Percentiles rank a stretch among this genome's conserved stretches.
These are phyloP conservation scores for Calephelis perditalis DNA, from an alignment of 2,888 invertebrate genomes.

Conservation along the genomic window DNA sequence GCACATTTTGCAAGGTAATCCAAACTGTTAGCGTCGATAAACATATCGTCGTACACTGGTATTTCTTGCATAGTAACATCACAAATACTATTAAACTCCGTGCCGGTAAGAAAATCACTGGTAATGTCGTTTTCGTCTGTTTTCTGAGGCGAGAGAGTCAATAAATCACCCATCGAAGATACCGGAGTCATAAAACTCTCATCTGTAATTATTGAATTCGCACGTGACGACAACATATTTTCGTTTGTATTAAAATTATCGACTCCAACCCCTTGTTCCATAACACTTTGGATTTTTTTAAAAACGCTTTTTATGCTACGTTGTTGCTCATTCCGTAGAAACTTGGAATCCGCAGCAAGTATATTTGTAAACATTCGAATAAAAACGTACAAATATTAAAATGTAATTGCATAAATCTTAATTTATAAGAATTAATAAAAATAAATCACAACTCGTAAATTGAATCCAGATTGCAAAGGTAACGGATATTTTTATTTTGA, in stretches of 20 bases:
- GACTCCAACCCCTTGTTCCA: slow-evolving; percentile 37
- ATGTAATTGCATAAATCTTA: background rate
- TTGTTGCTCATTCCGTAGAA: slow-evolving; percentile 33
- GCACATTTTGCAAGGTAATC: slow-evolving; percentile 74
- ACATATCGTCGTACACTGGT: slow-evolving; percentile 59
- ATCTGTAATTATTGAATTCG: slow-evolving; percentile 45
- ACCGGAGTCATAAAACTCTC: slow-evolving; percentile 57
- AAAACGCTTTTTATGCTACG: slow-evolving; percentile 45
- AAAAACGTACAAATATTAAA: background rate
- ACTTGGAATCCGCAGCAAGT: slow-evolving; percentile 12
- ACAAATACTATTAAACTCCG: slow-evolving; percentile 60
- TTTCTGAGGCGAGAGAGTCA: slow-evolving; percentile 57
- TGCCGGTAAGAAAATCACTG: slow-evolving; percentile 58
- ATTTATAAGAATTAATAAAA: background rate
- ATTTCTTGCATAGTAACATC: slow-evolving; percentile 66
- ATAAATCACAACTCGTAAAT: background rate
- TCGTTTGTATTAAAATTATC: slow-evolving; percentile 27
- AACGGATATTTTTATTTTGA: slow-evolving; percentile 17
- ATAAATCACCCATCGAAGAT: slow-evolving; percentile 58
- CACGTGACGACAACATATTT: slow-evolving; percentile 48
- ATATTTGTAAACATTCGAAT: slow-evolving; percentile 53
- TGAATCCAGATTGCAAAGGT: slow-evolving; percentile 7
- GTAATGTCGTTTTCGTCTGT: slow-evolving; percentile 44
- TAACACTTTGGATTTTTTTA: slow-evolving; percentile 45
- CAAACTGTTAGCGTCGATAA: slow-evolving; percentile 75